Evolutionary conservation across 2,113 vertebrate genomes (phyloP).

Genomic region (Rynchops niger): DNA sequence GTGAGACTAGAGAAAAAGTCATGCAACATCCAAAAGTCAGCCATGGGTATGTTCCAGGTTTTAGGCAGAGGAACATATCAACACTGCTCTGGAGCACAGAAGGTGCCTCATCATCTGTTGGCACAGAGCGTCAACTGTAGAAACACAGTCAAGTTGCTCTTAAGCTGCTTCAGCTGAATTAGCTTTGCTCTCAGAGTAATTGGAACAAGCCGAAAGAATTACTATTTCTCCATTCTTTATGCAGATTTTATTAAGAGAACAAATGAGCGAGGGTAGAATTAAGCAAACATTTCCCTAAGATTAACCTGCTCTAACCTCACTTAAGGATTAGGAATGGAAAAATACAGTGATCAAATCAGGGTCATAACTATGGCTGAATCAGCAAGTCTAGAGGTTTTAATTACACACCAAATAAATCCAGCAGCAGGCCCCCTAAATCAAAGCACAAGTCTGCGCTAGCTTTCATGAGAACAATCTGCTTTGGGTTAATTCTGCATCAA

Average conservation of each 20-base stretch:
- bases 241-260: slow-evolving; percentile 46
- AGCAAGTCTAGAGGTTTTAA: slow-evolving; percentile 21
- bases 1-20: background rate
- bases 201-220: slow-evolving; percentile 39
- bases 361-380: slow-evolving; percentile 28
- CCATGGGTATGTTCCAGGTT: background rate
- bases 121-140: background rate
- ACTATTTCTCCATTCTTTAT: slow-evolving; percentile 27
- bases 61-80: background rate
- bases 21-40: background rate
- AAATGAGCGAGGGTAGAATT: slow-evolving; percentile 4
- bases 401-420: slow-evolving; percentile 18
- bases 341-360: slow-evolving; percentile 34
- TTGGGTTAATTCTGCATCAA: background rate
- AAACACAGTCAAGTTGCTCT: background rate
- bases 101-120: background rate
- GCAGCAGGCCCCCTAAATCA: background rate
- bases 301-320: slow-evolving; percentile 21
- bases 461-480: background rate
- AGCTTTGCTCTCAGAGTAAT: slow-evolving; percentile 33
- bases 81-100: background rate
- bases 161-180: slow-evolving; percentile 37
- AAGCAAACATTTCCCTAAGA: slow-evolving; percentile 40
- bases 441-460: background rate
- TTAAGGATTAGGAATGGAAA: slow-evolving; percentile 15